These are phyloP conservation scores for Burhinus bistriatus DNA, from an alignment of 2,113 vertebrate genomes.

Conservation along the genomic window DNA sequence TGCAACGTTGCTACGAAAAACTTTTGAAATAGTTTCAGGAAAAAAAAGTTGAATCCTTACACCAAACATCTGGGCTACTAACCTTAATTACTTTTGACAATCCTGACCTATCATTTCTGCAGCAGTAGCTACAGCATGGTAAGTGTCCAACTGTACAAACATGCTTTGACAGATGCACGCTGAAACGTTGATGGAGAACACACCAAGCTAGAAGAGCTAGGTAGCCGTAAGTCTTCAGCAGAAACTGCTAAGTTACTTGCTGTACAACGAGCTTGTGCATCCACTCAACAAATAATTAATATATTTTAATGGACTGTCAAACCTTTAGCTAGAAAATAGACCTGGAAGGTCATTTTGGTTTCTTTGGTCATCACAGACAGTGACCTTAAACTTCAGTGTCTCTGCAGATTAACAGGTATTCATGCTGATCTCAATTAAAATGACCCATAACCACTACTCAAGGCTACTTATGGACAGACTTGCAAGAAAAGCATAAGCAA, in stretches of 20 bases:
- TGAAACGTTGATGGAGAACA: neutral
- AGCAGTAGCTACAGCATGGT: neutral
- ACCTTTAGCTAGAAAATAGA: neutral
- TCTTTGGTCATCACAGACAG: neutral
- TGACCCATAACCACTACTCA: neutral
- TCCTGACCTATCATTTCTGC: neutral
- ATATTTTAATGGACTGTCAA: neutral
- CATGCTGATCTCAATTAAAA: neutral
- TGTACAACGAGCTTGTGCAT: rapidly evolving
- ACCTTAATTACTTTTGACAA: neutral
- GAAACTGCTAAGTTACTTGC: neutral
- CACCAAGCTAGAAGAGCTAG: neutral
- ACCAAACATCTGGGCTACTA: neutral
- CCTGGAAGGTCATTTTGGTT: neutral
- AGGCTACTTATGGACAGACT: neutral
- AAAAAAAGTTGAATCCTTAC: neutral
- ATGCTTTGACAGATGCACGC: neutral
- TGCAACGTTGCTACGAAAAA: neutral
- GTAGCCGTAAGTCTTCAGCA: neutral
- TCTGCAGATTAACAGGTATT: neutral
- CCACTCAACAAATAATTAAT: neutral
- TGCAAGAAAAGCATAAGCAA: neutral
- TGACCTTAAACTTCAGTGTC: neutral
- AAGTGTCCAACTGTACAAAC: neutral
- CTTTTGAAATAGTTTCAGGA: neutral